These are phyloP conservation scores for Alethe diademata DNA, from an alignment of 2,113 vertebrate species.

Conservation along the genomic window DNA sequence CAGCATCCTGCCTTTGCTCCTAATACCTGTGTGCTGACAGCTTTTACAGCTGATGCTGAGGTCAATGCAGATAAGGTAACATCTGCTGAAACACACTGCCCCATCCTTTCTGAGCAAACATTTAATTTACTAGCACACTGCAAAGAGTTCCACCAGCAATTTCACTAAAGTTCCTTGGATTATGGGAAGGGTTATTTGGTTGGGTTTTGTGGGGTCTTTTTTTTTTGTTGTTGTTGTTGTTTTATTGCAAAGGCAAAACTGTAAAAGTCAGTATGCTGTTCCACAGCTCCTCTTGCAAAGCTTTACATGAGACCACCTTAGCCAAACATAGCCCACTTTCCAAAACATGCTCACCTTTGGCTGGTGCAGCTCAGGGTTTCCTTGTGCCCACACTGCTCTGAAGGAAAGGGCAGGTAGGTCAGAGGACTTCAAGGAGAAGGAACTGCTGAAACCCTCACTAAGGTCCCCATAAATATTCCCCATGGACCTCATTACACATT, in stretches of 20 bases:
- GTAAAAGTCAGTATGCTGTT: not conserved
- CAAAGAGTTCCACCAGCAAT: not conserved
- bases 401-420: conserved; percentile 20
- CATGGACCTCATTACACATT: conserved; percentile 78
- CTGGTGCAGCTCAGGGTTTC: not conserved
- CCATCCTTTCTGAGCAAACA: not conserved
- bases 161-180: not conserved
- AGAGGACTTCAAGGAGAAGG: conserved; percentile 59
- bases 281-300: not conserved
- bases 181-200: not conserved
- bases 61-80: not conserved
- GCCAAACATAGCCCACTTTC: not conserved
- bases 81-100: not conserved
- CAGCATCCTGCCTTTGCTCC: not conserved
- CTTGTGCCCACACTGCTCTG: not conserved
- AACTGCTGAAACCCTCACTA: conserved; percentile 60
- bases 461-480: conserved; percentile 80
- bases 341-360: not conserved
- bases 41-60: not conserved
- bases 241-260: not conserved
- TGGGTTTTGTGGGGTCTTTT: not conserved
- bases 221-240: too few species aligned
- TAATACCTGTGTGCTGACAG: not conserved
- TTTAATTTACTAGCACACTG: not conserved
- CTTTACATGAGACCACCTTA: not conserved